Evolutionary conservation across 2,888 invertebrate species (phyloP).

Genomic region (Melangyna quadrimaculata): DNA sequence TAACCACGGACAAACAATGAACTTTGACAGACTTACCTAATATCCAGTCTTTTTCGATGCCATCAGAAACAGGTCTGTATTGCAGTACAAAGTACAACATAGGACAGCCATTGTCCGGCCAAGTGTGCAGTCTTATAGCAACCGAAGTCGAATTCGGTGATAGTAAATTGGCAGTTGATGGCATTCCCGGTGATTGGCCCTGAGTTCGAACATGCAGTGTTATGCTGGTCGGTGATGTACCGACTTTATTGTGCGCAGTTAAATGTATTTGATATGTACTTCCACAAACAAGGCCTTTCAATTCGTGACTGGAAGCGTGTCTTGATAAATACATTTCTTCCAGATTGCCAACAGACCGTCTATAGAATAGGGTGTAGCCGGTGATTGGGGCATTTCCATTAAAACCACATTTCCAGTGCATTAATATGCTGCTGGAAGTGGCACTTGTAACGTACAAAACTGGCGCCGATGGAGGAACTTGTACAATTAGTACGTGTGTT

Average conservation of each 20-base stretch:
- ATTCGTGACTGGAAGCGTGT: conserved; percentile 86
- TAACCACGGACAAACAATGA: no score
- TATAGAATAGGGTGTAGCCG: conserved; percentile 86
- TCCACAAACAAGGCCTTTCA: conserved; percentile 87
- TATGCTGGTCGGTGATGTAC: conserved; percentile 86
- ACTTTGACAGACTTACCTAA: conserved; percentile 81
- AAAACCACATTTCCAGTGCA: conserved; percentile 88
- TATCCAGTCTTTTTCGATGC: conserved; percentile 86
- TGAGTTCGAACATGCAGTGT: conserved; percentile 87
- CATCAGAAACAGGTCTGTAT: conserved; percentile 83
- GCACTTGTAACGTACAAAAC: conserved; percentile 88
- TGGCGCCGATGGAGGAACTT: conserved; percentile 89
- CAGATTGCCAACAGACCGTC: conserved; percentile 85
- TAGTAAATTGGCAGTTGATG: conserved; percentile 84
- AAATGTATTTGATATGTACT: conserved; percentile 88
- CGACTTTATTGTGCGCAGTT: conserved; percentile 87
- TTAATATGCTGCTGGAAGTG: conserved; percentile 87
- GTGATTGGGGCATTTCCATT: conserved; percentile 87
- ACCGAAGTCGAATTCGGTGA: conserved; percentile 88
- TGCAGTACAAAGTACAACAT: conserved; percentile 87
- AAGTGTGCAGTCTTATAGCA: conserved; percentile 85
- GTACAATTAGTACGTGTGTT: conserved; percentile 85
- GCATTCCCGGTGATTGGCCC: conserved; percentile 87
- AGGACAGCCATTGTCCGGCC: conserved; percentile 89
- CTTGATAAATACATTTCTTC: conserved; percentile 86